Base-by-base conservation (phyloP, 2,113 vertebrate species). In the Scartelaos histophorus region DNA sequence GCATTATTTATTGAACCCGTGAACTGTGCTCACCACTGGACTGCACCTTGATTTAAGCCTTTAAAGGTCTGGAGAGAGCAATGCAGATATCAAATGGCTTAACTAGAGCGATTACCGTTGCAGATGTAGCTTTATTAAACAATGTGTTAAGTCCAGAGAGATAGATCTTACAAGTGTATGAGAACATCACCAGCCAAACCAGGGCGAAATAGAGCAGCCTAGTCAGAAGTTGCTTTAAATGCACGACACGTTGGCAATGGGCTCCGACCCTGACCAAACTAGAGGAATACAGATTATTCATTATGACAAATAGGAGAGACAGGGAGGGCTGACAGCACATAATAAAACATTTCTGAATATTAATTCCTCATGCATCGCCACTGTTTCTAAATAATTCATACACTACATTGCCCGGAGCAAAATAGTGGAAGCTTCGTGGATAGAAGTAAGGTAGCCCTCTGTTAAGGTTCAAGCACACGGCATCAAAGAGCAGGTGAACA, bases 281-380 rank as follows among this genome's bases (percentile, higher is more conserved):
- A 66, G 74, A 86, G 83, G 92, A 93, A 92, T 91, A 92, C 90
- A 89, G 88, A 93, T 90, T 82, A 79, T 68, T 67, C 79, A 80
- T 82, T 80, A 80, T 78, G 82, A 82, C 83, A 81, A 76, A 80
- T 71, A 76, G 78, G 35, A 35, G 5, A 54, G 53, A 51, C 61
- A 75, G 53, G 60, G 82, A 73, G 73, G 78, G 49, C 79, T 82
- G 83, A 83, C 71, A 79, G 66, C 62, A 68, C 69, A 78, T 80
- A 73, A 85, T 84, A 74, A 70, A 71, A 86, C 70, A 76, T 21
- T 47, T 74, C 58, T 88, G 85, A 89, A 91, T 91, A 88, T 90
- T 88, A 80, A 89, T 89, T 79, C 58, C 62, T 67, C 64, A 68
- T 69, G 80, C 56, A 69, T 62, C 66, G 69, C 79, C 70, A n/a